A percentile compares a stretch with the other conserved stretches of the same genome.
These are phyloP conservation scores for Callipepla californica DNA, from an alignment of 2,113 vertebrate species.

Conservation along the genomic window DNA sequence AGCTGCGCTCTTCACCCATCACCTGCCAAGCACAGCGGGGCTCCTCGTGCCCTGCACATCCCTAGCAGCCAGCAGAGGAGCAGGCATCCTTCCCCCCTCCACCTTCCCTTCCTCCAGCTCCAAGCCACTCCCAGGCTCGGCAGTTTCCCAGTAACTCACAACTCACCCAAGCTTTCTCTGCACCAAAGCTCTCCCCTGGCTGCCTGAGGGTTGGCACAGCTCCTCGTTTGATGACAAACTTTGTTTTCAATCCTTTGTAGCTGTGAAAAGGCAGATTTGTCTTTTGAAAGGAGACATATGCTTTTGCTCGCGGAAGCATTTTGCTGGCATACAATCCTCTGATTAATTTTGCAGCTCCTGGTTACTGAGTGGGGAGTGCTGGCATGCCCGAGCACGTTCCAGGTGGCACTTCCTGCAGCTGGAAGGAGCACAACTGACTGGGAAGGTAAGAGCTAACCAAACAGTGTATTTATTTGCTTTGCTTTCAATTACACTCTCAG, in stretches of 20 bases:
- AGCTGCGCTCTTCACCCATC: background rate
- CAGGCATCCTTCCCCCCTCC: background rate
- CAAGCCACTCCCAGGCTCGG: background rate
- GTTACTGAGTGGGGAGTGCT: constrained; percentile 56
- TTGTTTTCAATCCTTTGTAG: constrained; percentile 52
- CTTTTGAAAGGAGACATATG: constrained; percentile 54
- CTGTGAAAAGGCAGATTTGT: constrained; percentile 51
- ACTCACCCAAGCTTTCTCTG: constrained; percentile 35
- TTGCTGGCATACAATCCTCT: constrained; percentile 42
- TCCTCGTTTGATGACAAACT: background rate
- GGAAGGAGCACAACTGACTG: constrained; percentile 14
- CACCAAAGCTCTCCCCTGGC: constrained; percentile 30
- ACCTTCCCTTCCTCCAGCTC: background rate
- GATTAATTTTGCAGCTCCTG: constrained; percentile 54
- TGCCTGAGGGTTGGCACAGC: constrained; percentile 7
- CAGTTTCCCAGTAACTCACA: background rate
- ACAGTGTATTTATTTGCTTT: background rate
- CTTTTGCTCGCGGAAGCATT: background rate
- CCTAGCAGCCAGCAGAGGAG: background rate
- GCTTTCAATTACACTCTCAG: background rate
- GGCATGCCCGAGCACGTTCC: constrained; percentile 53
- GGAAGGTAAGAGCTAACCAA: background rate
- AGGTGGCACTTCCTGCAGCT: constrained; percentile 51
- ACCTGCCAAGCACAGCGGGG: background rate
- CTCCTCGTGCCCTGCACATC: background rate